Evolutionary conservation across 2,888 invertebrate genomes (phyloP).

Genomic region (Zygogramma bicolorata): DNA sequence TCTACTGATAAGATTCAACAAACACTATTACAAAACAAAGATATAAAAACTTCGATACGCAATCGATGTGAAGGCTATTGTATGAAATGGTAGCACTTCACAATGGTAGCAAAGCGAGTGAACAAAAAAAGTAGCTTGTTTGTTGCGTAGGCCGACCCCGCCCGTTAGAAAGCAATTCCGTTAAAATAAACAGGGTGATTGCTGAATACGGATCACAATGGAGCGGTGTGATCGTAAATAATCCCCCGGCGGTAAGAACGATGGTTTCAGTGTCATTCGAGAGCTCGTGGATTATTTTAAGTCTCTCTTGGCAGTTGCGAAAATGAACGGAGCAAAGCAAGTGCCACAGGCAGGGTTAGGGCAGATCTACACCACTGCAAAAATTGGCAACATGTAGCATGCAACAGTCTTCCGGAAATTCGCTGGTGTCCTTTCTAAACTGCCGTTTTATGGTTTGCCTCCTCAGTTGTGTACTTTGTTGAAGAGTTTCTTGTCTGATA

Average conservation of each 20-base stretch:
- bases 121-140: conserved; percentile 57
- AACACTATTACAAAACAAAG: conserved; percentile 45
- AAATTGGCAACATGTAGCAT: no score
- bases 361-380: no score
- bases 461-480: no score
- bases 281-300: neutral
- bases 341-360: no score
- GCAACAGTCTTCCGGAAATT: no score
- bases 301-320: neutral
- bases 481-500: no score
- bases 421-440: no score
- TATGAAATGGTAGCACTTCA: conserved; percentile 57
- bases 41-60: conserved; percentile 50
- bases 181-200: conserved; percentile 54
- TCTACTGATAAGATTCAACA: conserved; percentile 44
- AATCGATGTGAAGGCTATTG: conserved; percentile 55
- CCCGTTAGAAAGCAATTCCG: conserved; percentile 61
- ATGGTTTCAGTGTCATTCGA: neutral
- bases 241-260: neutral
- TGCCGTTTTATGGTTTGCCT: no score
- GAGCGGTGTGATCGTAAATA: neutral
- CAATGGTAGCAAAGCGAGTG: conserved; percentile 52
- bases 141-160: conserved; percentile 61
- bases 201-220: conserved; percentile 33
- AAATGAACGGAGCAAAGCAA: no score